Percentiles rank a stretch among this genome's conserved stretches.
Evolutionary conservation across 2,888 invertebrate genomes (phyloP).

Genomic region (Drosophila mimetica): DNA sequence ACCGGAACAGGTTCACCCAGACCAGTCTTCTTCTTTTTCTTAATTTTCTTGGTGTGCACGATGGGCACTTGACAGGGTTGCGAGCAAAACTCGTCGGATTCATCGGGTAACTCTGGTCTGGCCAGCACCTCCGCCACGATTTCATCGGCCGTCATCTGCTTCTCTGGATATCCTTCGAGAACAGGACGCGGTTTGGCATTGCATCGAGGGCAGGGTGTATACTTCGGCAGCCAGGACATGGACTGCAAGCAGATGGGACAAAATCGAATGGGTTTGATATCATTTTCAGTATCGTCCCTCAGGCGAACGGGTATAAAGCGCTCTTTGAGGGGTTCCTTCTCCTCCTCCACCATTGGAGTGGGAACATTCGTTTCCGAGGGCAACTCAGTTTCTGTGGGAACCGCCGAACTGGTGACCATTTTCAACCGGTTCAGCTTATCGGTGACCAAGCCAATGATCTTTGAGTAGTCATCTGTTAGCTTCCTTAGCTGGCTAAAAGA

Average conservation of each 20-base stretch:
- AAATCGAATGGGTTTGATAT: slow-evolving; percentile 62
- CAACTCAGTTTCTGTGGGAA: slow-evolving; percentile 4
- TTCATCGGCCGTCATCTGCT: slow-evolving; percentile 70
- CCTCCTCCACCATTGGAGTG: not conserved
- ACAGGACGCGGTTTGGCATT: slow-evolving; percentile 70
- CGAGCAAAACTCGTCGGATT: slow-evolving; percentile 23
- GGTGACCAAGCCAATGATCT: slow-evolving; percentile 47
- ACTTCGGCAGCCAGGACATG: slow-evolving; percentile 83
- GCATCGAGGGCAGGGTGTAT: slow-evolving; percentile 82
- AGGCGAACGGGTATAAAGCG: slow-evolving; percentile 43
- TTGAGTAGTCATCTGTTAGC: slow-evolving; percentile 39
- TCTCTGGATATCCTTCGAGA: slow-evolving; percentile 40
- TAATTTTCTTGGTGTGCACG: not conserved
- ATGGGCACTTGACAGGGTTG: slow-evolving; percentile 25
- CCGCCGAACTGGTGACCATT: not conserved
- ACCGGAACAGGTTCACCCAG: not conserved
- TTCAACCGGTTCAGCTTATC: slow-evolving; percentile 15
- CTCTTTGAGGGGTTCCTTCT: not conserved
- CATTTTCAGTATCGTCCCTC: slow-evolving; percentile 24
- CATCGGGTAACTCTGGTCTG: slow-evolving; percentile 8
- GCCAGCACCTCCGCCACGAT: slow-evolving; percentile 68
- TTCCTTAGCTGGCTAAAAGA: slow-evolving; percentile 43
- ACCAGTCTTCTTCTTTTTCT: too few species aligned
- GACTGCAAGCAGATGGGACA: slow-evolving; percentile 80
- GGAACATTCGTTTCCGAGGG: not conserved